These are phyloP conservation scores for Hypselothyrea guttata DNA, from an alignment of 2,888 invertebrate genomes.

Conservation along the genomic window DNA sequence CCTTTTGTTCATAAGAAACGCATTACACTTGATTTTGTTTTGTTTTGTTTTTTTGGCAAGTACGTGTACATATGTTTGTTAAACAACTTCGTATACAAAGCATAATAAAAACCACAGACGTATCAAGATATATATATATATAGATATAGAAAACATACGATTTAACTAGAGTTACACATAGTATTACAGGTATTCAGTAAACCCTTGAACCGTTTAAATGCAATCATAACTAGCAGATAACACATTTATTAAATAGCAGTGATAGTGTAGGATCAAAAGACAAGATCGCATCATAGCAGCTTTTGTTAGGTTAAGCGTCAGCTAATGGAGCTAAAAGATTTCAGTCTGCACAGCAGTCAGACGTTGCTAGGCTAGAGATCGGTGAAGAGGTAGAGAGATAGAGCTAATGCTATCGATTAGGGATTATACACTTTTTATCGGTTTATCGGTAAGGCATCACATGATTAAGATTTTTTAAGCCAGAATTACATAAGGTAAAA, in stretches of 20 bases:
- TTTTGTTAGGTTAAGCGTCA: no score
- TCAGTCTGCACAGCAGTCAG: no score
- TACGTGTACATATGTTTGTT: conserved; percentile 31
- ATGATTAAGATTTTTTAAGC: no score
- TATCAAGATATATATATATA: conserved; percentile 11
- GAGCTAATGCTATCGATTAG: no score
- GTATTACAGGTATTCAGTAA: conserved; percentile 7
- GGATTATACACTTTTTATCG: no score
- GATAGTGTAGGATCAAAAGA: no score
- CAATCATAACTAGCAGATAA: conserved; percentile 46
- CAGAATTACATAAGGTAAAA: no score
- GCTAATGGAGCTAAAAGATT: no score
- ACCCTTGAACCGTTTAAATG: conserved; percentile 39
- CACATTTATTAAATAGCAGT: conserved; percentile 22
- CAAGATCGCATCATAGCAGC: no score
- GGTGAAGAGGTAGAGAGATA: no score
- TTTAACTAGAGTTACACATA: conserved; percentile 15
- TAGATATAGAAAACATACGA: conserved; percentile 22
- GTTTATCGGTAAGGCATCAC: no score
- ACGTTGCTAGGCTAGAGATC: no score
- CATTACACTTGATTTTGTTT: conserved; percentile 42
- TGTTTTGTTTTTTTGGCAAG: neutral
- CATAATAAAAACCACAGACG: conserved; percentile 31
- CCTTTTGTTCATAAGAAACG: conserved; percentile 46
- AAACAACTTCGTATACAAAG: conserved; percentile 48